These are phyloP conservation scores for Geotria australis DNA, from an alignment of 2,797 vertebrate genomes.

Conservation along the genomic window DNA sequence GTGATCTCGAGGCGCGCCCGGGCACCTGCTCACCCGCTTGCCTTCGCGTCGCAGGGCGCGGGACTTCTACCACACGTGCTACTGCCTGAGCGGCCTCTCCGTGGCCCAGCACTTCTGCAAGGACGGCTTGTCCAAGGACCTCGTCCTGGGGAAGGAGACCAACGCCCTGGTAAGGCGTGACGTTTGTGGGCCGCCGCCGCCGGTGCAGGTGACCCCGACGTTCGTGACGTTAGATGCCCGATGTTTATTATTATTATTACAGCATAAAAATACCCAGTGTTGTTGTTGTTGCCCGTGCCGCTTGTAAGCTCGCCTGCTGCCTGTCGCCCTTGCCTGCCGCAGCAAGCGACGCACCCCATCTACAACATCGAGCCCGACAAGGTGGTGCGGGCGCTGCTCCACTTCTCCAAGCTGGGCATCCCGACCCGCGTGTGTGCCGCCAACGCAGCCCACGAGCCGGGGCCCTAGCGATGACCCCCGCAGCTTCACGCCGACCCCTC, in stretches of 20 bases:
- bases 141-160: slow-evolving; percentile 37
- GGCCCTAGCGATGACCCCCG: too few relatives aligned
- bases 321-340: not conserved
- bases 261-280: too few relatives aligned
- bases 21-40: too few relatives aligned
- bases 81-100: slow-evolving; percentile 74
- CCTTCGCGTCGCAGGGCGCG: slow-evolving; percentile 41
- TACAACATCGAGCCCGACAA: slow-evolving; percentile 83
- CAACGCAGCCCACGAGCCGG: too few relatives aligned
- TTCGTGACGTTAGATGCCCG: too few relatives aligned
- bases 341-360: slow-evolving; percentile 67
- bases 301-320: too few relatives aligned
- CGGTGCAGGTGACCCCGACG: too few relatives aligned
- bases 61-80: slow-evolving; percentile 95
- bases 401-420: slow-evolving; percentile 35
- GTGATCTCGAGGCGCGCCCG: too few relatives aligned
- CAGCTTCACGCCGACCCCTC: too few relatives aligned
- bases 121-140: slow-evolving; percentile 32
- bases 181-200: not conserved
- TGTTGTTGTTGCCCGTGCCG: too few relatives aligned
- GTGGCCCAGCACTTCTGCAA: slow-evolving; percentile 76
- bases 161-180: slow-evolving; percentile 43
- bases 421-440: slow-evolving; percentile 2
- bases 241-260: too few relatives aligned
- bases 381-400: slow-evolving; percentile 33